phyloP scores from a whole-genome alignment of 2,797 vertebrate species.

The Lagorchestes hirsutus region DNA sequence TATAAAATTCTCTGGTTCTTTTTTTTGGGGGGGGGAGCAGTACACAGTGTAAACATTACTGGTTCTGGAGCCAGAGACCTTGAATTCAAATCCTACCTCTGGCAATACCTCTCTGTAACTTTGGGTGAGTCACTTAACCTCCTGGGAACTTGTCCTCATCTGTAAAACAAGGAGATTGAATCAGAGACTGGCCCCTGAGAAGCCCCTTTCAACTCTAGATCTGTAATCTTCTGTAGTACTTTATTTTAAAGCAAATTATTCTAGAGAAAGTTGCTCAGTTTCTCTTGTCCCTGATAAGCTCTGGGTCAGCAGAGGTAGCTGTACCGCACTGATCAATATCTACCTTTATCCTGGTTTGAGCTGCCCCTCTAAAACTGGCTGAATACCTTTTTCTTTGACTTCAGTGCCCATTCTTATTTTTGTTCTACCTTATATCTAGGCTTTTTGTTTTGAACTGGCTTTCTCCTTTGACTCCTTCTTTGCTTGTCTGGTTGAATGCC shows the following conservation, averaged over 20 bases:
- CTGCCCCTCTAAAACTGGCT: neutral
- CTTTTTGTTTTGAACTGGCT: slow-evolving; percentile 5
- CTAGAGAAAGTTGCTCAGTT: neutral
- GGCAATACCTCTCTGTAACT: neutral
- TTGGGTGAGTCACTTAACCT: neutral
- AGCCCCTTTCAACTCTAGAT: neutral
- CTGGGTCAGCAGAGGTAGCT: neutral
- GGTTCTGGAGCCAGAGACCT: neutral
- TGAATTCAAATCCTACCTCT: neutral
- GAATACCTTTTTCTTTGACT: neutral
- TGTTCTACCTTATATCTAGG: neutral
- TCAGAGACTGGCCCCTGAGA: neutral
- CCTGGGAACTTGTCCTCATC: neutral
- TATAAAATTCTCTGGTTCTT: neutral
- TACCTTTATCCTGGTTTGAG: neutral
- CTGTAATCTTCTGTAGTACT: neutral
- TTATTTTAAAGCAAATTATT: neutral
- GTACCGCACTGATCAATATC: neutral
- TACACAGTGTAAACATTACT: neutral
- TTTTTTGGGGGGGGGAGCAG: neutral
- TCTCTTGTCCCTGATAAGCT: neutral
- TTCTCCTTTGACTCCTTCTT: neutral
- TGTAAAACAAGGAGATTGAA: neutral
- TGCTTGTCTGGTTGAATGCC: slow-evolving; percentile 22
- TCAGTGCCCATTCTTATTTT: neutral